Percentiles rank a stretch among this genome's conserved stretches.
These are phyloP conservation scores for Quadroppia sp. DNA, from an alignment of 2,888 invertebrate genomes.

Conservation along the genomic window DNA sequence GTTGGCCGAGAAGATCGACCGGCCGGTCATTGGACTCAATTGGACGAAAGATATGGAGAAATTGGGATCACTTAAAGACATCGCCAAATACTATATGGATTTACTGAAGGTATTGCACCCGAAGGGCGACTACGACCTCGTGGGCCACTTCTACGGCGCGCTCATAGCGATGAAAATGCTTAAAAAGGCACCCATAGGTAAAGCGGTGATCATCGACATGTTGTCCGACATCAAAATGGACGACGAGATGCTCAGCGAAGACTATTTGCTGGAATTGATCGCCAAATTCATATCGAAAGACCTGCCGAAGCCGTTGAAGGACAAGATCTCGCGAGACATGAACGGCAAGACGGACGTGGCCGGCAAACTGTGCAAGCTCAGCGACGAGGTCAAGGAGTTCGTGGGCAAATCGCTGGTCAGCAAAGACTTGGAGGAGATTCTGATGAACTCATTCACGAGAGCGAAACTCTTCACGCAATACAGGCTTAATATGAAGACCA, in stretches of 20 bases:
- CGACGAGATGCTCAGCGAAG: not conserved
- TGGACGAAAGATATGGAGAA: too few relatives aligned
- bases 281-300: not conserved
- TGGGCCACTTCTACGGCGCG: not conserved
- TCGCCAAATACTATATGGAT: too few relatives aligned
- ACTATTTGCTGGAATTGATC: not conserved
- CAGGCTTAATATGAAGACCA: not conserved
- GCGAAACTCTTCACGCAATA: not conserved
- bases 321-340: not conserved
- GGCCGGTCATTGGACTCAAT: too few relatives aligned
- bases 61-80: too few relatives aligned
- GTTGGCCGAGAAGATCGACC: too few relatives aligned
- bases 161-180: not conserved
- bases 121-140: not conserved
- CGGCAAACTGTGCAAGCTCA: not conserved
- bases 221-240: not conserved
- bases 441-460: not conserved
- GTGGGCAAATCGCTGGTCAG: not conserved
- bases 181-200: not conserved
- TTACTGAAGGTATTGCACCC: constrained; percentile 61
- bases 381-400: not conserved
- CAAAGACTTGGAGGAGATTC: not conserved
- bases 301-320: not conserved
- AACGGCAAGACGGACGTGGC: not conserved
- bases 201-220: not conserved